A percentile compares a stretch with the other conserved stretches of the same genome.
Evolutionary conservation across 2,888 invertebrate species (phyloP).

Genomic region (Mythimna pallens): DNA sequence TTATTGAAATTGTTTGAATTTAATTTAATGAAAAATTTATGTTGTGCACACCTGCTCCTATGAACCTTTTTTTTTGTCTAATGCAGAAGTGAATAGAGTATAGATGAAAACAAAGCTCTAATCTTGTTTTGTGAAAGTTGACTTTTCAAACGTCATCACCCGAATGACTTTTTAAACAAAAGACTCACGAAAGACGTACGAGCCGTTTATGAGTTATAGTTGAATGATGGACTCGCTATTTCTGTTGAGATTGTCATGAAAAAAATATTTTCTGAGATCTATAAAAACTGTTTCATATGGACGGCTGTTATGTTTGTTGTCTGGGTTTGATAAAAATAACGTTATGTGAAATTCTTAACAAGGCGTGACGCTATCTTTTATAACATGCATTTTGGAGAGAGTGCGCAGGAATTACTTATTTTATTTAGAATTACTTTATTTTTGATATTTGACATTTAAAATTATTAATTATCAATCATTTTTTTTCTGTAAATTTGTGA

Average conservation of each 20-base stretch:
- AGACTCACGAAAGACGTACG: background rate
- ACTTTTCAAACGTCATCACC: slow-evolving; percentile 1
- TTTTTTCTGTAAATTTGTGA: no score
- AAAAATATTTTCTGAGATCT: slow-evolving; percentile 24
- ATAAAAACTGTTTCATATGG: slow-evolving; percentile 21
- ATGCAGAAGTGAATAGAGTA: no score
- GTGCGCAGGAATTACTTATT: no score
- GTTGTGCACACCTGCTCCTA: no score
- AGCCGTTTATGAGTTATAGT: slow-evolving; percentile 16
- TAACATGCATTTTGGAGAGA: no score
- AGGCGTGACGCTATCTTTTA: background rate
- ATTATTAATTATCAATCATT: no score
- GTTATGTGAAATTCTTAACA: background rate
- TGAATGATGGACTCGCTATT: slow-evolving; percentile 33
- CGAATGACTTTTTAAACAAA: slow-evolving; percentile 13
- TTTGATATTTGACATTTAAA: no score
- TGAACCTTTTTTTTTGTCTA: no score
- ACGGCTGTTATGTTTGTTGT: slow-evolving; percentile 21
- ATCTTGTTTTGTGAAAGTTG: background rate
- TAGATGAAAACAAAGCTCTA: no score
- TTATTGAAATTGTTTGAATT: no score
- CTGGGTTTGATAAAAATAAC: slow-evolving; percentile 29
- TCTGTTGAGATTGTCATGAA: slow-evolving; percentile 37
- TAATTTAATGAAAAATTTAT: no score
- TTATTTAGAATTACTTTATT: no score